Conservation (phyloP, 2,888 invertebrate genomes). For the Monopis laevigella region DNA sequence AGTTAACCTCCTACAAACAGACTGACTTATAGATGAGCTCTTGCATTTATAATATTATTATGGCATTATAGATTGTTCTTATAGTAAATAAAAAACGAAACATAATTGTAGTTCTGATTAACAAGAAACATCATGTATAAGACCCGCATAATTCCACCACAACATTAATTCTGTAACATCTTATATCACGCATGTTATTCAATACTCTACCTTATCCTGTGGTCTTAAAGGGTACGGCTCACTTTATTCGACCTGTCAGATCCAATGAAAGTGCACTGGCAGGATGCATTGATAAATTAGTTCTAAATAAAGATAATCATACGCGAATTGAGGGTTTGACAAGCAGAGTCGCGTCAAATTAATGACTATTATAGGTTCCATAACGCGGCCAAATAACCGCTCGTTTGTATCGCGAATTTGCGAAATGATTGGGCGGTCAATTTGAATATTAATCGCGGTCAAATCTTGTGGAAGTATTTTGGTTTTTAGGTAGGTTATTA, state of each 20-base stretch:
- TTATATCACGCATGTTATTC: neutral
- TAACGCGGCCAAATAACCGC: slow-evolving; percentile 31
- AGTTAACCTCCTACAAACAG: no score
- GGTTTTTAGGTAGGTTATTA: slow-evolving; percentile 5
- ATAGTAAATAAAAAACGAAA: no score
- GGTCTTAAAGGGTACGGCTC: neutral
- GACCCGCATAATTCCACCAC: slow-evolving; percentile 4
- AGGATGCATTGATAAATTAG: slow-evolving; percentile 40
- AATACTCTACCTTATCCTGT: neutral
- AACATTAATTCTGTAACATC: neutral
- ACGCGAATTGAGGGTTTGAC: slow-evolving; percentile 56
- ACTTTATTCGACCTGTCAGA: neutral
- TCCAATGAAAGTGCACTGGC: neutral
- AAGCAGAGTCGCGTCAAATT: slow-evolving; percentile 51
- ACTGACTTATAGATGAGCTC: no score
- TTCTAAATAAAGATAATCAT: slow-evolving; percentile 60
- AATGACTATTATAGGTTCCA: slow-evolving; percentile 59
- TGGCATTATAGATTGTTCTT: no score
- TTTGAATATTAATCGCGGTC: slow-evolving; percentile 49
- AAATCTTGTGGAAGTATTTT: neutral
- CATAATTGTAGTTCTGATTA: slow-evolving; percentile 5
- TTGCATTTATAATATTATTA: no score
- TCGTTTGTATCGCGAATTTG: slow-evolving; percentile 54
- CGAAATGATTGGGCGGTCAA: slow-evolving; percentile 53
- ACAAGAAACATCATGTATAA: slow-evolving; percentile 6